phyloP scores from a whole-genome alignment of 2,797 vertebrate genomes.

The Microctenopoma lineatum region DNA sequence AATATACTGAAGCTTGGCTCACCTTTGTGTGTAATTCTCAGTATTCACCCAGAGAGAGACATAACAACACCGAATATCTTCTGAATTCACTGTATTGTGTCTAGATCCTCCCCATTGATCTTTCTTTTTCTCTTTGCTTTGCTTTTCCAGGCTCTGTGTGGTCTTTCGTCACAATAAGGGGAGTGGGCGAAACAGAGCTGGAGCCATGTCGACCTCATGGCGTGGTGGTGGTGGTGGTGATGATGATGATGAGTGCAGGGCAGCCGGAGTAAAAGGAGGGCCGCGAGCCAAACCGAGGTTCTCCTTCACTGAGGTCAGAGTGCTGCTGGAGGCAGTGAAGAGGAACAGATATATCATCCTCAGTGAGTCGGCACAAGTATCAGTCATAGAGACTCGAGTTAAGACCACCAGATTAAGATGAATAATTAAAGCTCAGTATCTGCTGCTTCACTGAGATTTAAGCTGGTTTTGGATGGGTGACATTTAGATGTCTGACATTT shows the following conservation, averaged over 20 bases:
- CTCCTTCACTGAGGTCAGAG: constrained; percentile 79
- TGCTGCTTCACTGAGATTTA: too few species aligned
- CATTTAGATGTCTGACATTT: too few species aligned
- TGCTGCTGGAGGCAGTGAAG: constrained; percentile 82
- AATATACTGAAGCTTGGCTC: neutral
- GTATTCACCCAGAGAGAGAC: neutral
- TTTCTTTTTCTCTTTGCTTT: rapidly evolving
- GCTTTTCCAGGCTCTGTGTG: neutral
- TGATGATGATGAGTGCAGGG: constrained; percentile 55
- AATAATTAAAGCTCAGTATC: too few species aligned
- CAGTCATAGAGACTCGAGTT: too few species aligned
- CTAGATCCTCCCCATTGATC: neutral
- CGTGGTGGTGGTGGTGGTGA: constrained; percentile 64
- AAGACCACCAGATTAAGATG: too few species aligned
- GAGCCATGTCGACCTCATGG: constrained; percentile 53
- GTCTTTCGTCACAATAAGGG: neutral
- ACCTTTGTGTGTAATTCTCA: neutral
- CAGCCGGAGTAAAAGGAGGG: constrained; percentile 53
- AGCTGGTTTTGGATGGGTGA: too few species aligned
- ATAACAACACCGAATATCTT: too few species aligned
- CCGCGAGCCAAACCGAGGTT: constrained; percentile 80
- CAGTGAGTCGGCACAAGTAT: constrained; percentile 69
- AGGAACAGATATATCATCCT: constrained; percentile 83
- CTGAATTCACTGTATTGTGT: too few species aligned
- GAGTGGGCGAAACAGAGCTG: neutral